A percentile compares a stretch with the other conserved stretches of the same genome.
Evolutionary conservation across 2,888 invertebrate genomes (phyloP).

Genomic region (Hyppa rectilinea): DNA sequence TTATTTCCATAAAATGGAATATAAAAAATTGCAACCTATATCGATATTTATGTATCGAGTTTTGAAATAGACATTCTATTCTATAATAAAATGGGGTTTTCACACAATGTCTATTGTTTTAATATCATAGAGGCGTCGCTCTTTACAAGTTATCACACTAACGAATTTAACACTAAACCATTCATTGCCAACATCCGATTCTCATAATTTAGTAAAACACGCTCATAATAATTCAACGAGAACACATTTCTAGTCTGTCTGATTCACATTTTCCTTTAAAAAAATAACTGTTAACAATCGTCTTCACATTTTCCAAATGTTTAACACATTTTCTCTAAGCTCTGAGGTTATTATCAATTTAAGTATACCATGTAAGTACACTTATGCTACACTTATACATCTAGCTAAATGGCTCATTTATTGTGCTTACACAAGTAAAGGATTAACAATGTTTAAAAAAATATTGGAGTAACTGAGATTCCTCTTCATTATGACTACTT

Average conservation of each 20-base stretch:
- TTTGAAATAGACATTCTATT: conserved; percentile 51
- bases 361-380: conserved; percentile 68
- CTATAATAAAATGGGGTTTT: conserved; percentile 62
- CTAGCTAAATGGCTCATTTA: conserved; percentile 76
- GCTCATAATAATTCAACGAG: conserved; percentile 74
- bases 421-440: conserved; percentile 76
- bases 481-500: conserved; percentile 68
- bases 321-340: conserved; percentile 77
- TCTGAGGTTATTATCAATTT: conserved; percentile 79
- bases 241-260: conserved; percentile 80
- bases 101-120: conserved; percentile 41
- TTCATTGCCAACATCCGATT: conserved; percentile 56
- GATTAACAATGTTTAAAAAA: conserved; percentile 72
- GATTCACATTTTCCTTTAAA: conserved; percentile 65
- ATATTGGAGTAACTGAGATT: conserved; percentile 80
- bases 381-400: conserved; percentile 72
- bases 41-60: conserved; percentile 53
- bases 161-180: conserved; percentile 49
- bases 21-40: conserved; percentile 55
- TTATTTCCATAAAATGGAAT: conserved; percentile 62
- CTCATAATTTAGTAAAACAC: conserved; percentile 61
- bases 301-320: conserved; percentile 72
- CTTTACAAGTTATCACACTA: conserved; percentile 47
- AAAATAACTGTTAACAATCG: conserved; percentile 71
- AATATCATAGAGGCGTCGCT: conserved; percentile 29